Evolutionary conservation across 2,797 vertebrate genomes (phyloP).

Genomic region (Spinibarbus caldwelli): DNA sequence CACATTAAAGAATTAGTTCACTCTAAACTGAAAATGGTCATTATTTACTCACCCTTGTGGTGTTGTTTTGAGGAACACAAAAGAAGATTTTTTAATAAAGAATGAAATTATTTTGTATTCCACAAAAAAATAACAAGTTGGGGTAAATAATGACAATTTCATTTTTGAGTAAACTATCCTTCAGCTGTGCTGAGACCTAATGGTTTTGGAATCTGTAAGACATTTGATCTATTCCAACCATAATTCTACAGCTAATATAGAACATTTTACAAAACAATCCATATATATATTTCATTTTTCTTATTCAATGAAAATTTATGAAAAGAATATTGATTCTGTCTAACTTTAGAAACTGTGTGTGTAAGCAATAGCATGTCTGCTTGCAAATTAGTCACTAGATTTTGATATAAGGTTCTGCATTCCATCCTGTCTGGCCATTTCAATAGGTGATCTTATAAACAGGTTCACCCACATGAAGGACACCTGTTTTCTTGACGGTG

Average conservation of each 20-base stretch:
- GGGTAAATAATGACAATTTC: no score
- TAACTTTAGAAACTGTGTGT: not conserved
- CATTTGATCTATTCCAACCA: no score
- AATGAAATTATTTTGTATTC: not conserved
- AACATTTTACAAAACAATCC: no score
- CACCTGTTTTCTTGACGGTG: conserved; percentile 82
- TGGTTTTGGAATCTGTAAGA: no score
- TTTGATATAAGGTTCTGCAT: not conserved
- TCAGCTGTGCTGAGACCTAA: no score
- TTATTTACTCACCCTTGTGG: not conserved
- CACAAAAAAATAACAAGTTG: no score
- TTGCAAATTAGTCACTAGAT: not conserved
- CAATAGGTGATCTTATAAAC: conserved; percentile 82
- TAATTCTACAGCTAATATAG: no score
- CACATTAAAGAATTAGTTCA: no score
- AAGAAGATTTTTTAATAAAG: not conserved
- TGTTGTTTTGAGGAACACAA: not conserved
- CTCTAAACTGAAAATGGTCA: not conserved
- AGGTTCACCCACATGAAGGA: conserved; percentile 85
- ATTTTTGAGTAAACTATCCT: no score
- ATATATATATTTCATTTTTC: not conserved
- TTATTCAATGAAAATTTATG: not conserved
- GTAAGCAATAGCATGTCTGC: not conserved
- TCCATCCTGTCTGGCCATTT: conserved; percentile 28
- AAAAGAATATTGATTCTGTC: not conserved